Percentiles rank a stretch among this genome's conserved stretches.
Conservation (phyloP, 2,888 invertebrate genomes). For the Dolomedes plantarius region DNA sequence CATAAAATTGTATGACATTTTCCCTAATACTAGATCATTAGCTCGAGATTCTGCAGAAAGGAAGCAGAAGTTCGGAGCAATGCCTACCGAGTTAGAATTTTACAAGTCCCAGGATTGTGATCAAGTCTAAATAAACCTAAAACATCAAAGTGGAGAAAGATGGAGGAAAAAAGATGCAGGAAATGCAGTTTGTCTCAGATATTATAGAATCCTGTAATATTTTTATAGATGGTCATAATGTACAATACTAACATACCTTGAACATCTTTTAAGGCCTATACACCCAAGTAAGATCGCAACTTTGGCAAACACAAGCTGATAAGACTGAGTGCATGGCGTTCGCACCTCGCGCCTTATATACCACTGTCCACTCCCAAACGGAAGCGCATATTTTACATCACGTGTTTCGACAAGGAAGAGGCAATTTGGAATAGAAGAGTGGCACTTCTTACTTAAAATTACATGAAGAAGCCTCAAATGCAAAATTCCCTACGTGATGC, state of each 20-base stretch:
- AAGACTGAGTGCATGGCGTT: not conserved
- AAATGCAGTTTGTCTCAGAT: too few species aligned
- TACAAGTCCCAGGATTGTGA: too few species aligned
- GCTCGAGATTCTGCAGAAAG: too few species aligned
- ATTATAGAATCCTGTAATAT: too few species aligned
- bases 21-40: too few species aligned
- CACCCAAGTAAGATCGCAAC: not conserved
- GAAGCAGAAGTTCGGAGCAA: too few species aligned
- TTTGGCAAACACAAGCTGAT: not conserved
- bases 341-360: not conserved
- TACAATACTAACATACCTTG: not conserved
- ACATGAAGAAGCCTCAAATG: not conserved
- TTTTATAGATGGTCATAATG: too few species aligned
- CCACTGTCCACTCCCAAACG: not conserved
- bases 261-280: not conserved
- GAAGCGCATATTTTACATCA: not conserved
- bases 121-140: too few species aligned
- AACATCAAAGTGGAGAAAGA: too few species aligned
- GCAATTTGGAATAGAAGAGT: not conserved
- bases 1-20: too few species aligned
- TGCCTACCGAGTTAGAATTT: too few species aligned
- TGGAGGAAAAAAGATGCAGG: too few species aligned
- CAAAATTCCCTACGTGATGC: not conserved
- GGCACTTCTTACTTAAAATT: not conserved
- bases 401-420: slow-evolving; percentile 2